phyloP scores from a whole-genome alignment of 1,140 invertebrate species.

The Drosophila guanche region DNA sequence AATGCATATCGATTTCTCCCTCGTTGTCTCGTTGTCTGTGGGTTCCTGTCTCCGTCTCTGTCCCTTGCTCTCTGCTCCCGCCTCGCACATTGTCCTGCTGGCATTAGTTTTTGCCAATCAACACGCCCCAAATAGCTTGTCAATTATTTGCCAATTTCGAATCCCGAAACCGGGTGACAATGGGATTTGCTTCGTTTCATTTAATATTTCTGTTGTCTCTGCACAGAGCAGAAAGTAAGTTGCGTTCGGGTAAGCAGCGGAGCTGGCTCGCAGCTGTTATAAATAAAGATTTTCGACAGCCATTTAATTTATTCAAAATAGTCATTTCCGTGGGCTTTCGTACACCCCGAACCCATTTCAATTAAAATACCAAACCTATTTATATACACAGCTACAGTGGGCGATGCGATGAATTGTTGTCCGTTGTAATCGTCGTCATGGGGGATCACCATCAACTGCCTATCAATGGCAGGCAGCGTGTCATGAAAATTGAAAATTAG shows the following conservation, averaged over 20 bases:
- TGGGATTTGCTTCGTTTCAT: slow-evolving; percentile 77
- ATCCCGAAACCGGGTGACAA: slow-evolving; percentile 69
- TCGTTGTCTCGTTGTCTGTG: slow-evolving; percentile 11
- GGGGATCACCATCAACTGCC: slow-evolving; percentile 72
- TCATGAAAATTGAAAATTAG: slow-evolving; percentile 79
- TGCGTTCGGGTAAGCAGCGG: slow-evolving; percentile 7
- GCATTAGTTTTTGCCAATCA: slow-evolving; percentile 80
- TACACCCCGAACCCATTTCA: slow-evolving; percentile 52
- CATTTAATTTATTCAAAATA: slow-evolving; percentile 80
- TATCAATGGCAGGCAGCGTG: slow-evolving; percentile 67
- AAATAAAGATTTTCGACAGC: slow-evolving; percentile 72
- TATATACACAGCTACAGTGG: slow-evolving; percentile 27
- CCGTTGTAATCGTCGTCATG: slow-evolving; percentile 76
- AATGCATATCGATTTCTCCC: slow-evolving; percentile 73
- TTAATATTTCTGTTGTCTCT: slow-evolving; percentile 65
- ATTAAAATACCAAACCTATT: slow-evolving; percentile 75
- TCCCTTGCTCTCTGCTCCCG: not conserved
- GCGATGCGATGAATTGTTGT: slow-evolving; percentile 21
- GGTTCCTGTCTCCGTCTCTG: slow-evolving; percentile 1
- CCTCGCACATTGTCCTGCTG: slow-evolving; percentile 38
- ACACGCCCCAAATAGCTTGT: slow-evolving; percentile 78
- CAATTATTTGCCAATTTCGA: slow-evolving; percentile 81
- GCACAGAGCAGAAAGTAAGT: slow-evolving; percentile 30
- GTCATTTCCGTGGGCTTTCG: slow-evolving; percentile 67
- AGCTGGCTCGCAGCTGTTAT: slow-evolving; percentile 65